Conservation (phyloP, 1,140 invertebrate genomes). For the Wasmannia auropunctata region DNA sequence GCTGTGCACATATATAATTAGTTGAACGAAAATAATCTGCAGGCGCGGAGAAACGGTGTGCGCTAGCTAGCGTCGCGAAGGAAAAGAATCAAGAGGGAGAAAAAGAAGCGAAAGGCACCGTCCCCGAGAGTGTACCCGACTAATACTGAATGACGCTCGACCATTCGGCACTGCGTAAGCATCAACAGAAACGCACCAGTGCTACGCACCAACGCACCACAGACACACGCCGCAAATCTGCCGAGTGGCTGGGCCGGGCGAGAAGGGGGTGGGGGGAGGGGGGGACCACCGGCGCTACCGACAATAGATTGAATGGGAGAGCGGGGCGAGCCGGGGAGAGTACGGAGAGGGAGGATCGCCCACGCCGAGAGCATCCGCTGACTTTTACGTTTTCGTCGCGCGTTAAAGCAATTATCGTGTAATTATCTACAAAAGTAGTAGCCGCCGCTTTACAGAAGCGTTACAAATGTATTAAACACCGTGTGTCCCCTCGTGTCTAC, state of each 20-base stretch:
- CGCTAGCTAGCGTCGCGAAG: background rate
- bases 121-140: constrained; percentile 3
- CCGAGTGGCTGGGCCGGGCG: background rate
- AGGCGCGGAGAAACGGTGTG: background rate
- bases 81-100: too few relatives aligned
- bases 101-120: background rate
- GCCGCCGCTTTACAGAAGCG: background rate
- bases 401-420: constrained; percentile 13
- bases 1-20: background rate
- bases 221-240: constrained; percentile 28
- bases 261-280: background rate
- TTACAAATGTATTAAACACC: background rate
- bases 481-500: background rate
- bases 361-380: constrained; percentile 24
- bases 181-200: too few relatives aligned
- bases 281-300: constrained; percentile 34
- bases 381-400: constrained; percentile 37
- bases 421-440: constrained; percentile 29
- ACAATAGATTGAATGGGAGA: constrained; percentile 56
- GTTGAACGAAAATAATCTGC: background rate
- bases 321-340: background rate
- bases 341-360: background rate
- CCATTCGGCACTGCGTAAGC: constrained; percentile 49
- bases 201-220: constrained; percentile 31
- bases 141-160: constrained; percentile 65